Evolutionary conservation across 2,888 invertebrate species (phyloP).

Genomic region (Netelia virgata): DNA sequence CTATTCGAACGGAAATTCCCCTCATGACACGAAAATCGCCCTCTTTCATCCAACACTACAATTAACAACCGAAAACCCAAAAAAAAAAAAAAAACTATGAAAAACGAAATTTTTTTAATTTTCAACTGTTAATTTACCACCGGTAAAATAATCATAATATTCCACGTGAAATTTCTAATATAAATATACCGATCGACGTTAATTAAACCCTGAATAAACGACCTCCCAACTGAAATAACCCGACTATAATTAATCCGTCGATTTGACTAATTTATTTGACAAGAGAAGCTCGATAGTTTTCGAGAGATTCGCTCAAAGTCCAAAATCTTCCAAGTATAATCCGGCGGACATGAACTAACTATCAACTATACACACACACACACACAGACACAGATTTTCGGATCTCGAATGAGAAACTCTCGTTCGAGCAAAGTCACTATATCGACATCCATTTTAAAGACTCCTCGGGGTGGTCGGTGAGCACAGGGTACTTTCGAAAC

Average conservation of each 20-base stretch:
- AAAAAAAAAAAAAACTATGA: too few species aligned
- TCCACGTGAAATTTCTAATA: not conserved
- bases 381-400: not conserved
- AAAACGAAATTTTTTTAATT: too few species aligned
- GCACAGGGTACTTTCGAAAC: constrained; percentile 41
- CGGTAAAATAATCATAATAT: too few species aligned
- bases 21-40: too few species aligned
- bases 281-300: not conserved
- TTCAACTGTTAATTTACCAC: too few species aligned
- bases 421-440: constrained; percentile 39
- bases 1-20: too few species aligned
- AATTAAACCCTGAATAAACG: not conserved
- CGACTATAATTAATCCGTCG: constrained; percentile 12
- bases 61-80: too few species aligned
- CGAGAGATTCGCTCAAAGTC: constrained; percentile 5
- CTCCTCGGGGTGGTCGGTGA: constrained; percentile 13
- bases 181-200: not conserved
- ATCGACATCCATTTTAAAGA: constrained; percentile 49
- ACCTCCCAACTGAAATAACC: not conserved
- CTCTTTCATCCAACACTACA: too few species aligned
- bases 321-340: constrained; percentile 11
- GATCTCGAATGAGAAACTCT: not conserved
- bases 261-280: not conserved
- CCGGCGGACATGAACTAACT: not conserved
- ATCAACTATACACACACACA: not conserved